These are phyloP conservation scores for Callocephalon fimbriatum DNA, from an alignment of 2,113 vertebrate species.

Conservation along the genomic window DNA sequence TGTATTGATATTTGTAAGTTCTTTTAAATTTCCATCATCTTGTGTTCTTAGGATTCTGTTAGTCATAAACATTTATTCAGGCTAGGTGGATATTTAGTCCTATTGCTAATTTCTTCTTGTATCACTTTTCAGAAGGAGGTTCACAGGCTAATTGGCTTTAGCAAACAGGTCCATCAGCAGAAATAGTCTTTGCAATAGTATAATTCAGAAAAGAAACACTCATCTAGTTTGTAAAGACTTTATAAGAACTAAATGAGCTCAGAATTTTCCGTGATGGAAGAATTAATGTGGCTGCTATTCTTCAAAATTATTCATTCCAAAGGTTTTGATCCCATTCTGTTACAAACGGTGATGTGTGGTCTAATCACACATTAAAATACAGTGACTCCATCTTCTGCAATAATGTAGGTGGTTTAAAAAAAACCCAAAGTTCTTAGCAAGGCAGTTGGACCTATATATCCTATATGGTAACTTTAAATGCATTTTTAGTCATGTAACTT, in stretches of 20 bases:
- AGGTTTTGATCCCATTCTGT: not conserved
- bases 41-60: not conserved
- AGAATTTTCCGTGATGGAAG: not conserved
- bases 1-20: not conserved
- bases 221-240: not conserved
- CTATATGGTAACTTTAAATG: not conserved
- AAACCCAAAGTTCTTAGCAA: rapidly evolving
- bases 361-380: not conserved
- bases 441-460: not conserved
- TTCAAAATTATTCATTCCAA: not conserved
- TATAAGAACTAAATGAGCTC: not conserved
- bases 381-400: not conserved
- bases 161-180: not conserved
- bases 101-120: not conserved
- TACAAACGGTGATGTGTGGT: not conserved
- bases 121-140: not conserved
- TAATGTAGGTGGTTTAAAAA: not conserved
- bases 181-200: not conserved
- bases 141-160: not conserved
- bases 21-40: not conserved
- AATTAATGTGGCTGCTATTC: not conserved
- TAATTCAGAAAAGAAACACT: not conserved
- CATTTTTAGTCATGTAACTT: rapidly evolving
- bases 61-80: not conserved
- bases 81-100: not conserved